Base-by-base conservation (phyloP, 2,888 invertebrate species). In the Cerceris rybyensis region DNA sequence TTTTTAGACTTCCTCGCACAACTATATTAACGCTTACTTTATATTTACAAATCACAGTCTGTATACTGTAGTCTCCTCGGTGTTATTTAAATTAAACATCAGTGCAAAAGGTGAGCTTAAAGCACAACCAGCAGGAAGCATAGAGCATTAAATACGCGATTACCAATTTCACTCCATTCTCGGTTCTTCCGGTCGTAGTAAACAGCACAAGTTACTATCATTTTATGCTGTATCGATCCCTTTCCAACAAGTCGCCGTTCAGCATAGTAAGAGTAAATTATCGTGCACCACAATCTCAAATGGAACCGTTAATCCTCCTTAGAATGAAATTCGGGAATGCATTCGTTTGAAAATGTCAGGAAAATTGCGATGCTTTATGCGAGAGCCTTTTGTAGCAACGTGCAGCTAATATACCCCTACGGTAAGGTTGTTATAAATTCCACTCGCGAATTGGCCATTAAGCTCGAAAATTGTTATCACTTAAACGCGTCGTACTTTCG, bases 231-330 rank as follows among this genome's bases (percentile, higher is more conserved):
- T 71, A 82, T 84, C 80, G 82, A 84, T 75, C 78, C 28, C 50
- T 41, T 58, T 57, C 72, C 43, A 65, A 68, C 67, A 69, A 71
- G 74, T 67, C 74, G 69, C 13, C 46, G 64, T 42, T 14, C 58
- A 68, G 71, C 76, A 46, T 59, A 70, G 77, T 65, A 46, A 70
- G 55, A 82, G 75, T 82, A 75, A 82, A 85, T 85, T 82, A 85
- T 82, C 68, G 74, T 69, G 60, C 65, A 54, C 61, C 59, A 71
- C 74, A 82, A 75, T 80, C 73, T 70, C 75, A 70, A 80, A 68
- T 69, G 72, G 75, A 74, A 64, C 61, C 71, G 76, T 85, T 85
- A 80, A 85, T 85, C 72, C 75, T 74, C 70, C 75, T 80, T 77
- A 85, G 54, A 78, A 77, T 60, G 73, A 80, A 82, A 78, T 81